Conservation (phyloP, 2,797 vertebrate genomes). For the Sebastes jordani region DNA sequence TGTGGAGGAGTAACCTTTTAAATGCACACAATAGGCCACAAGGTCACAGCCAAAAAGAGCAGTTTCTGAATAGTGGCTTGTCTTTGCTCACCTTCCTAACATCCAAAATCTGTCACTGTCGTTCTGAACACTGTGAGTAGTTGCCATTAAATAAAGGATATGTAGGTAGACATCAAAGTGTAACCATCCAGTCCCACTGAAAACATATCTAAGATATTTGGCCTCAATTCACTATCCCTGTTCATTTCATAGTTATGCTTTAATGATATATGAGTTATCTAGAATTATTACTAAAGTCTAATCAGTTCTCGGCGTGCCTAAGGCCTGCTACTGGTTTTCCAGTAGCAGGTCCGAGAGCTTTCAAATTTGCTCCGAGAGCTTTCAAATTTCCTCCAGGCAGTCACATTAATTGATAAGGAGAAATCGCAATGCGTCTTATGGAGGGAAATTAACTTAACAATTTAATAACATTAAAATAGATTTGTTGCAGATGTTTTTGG, state of each 20-base stretch:
- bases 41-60: constrained; percentile 4
- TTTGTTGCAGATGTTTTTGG: neutral
- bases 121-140: neutral
- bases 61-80: neutral
- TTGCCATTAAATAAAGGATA: neutral
- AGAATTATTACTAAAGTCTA: neutral
- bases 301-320: neutral
- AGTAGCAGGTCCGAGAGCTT: no score
- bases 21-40: neutral
- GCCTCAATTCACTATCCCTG: neutral
- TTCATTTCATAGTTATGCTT: neutral
- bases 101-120: neutral
- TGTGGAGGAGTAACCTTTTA: constrained; percentile 15
- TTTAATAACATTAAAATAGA: neutral
- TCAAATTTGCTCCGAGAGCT: neutral
- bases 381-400: neutral
- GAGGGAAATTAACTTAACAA: neutral
- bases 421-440: neutral
- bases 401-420: neutral
- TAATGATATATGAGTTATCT: neutral
- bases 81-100: neutral
- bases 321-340: neutral
- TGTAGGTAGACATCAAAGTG: neutral
- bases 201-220: neutral
- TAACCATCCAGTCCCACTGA: neutral